A percentile compares a stretch with the other conserved stretches of the same genome.
phyloP scores from a whole-genome alignment of 2,888 invertebrate species.

The Automeris io region DNA sequence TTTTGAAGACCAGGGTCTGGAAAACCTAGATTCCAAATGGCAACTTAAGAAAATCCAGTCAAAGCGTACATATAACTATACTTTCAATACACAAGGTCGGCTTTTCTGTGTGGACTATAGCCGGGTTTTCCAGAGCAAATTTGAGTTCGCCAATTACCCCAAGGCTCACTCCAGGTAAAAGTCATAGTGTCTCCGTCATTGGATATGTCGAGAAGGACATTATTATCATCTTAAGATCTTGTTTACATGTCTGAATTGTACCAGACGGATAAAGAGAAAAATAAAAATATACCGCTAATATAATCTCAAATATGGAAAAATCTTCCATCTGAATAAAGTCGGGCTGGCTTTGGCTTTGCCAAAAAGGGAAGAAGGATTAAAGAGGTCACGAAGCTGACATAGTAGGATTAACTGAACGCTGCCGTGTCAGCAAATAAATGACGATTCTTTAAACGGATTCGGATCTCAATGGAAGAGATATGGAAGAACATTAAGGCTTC shows the following conservation, averaged over 20 bases:
- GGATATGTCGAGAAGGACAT: no score
- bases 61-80: background rate
- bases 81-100: background rate
- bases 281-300: background rate
- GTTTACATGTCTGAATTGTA: no score
- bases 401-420: slow-evolving; percentile 57
- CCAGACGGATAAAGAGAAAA: slow-evolving; percentile 15
- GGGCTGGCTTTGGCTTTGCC: slow-evolving; percentile 41
- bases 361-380: slow-evolving; percentile 63
- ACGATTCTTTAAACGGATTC: slow-evolving; percentile 36
- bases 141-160: no score
- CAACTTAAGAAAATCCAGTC: no score
- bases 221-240: no score
- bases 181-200: no score
- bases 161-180: no score
- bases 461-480: slow-evolving; percentile 28
- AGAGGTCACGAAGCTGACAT: slow-evolving; percentile 66
- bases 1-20: no score
- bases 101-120: no score
- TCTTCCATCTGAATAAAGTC: slow-evolving; percentile 48
- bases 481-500: background rate
- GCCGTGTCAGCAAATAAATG: slow-evolving; percentile 61
- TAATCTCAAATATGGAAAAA: slow-evolving; percentile 25
- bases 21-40: no score
- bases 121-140: no score